A percentile compares a stretch with the other conserved stretches of the same genome.
Conservation (phyloP, 2,888 invertebrate species). For the Hartigia nigra region DNA sequence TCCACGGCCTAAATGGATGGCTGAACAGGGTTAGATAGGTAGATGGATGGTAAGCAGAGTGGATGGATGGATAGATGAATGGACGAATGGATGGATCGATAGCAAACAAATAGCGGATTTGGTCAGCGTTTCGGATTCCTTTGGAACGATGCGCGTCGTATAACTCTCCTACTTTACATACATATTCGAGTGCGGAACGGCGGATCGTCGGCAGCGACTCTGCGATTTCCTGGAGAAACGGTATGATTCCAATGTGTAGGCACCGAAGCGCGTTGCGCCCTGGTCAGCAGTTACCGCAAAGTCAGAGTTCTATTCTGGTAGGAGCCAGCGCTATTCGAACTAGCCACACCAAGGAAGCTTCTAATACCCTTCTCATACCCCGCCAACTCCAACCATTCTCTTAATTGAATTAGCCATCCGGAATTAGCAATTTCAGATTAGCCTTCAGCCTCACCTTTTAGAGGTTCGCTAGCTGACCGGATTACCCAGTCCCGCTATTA, state of each 20-base stretch:
- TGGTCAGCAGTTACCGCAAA: slow-evolving; percentile 60
- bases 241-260: slow-evolving; percentile 47
- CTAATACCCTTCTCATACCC: slow-evolving; percentile 35
- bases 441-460: slow-evolving; percentile 32
- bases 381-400: slow-evolving; percentile 45
- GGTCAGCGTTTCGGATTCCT: background rate
- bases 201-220: background rate
- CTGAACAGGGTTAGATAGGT: background rate
- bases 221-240: slow-evolving; percentile 29
- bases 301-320: slow-evolving; percentile 45
- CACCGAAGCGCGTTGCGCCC: slow-evolving; percentile 42
- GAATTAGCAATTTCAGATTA: slow-evolving; percentile 62
- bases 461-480: slow-evolving; percentile 12
- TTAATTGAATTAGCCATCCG: slow-evolving; percentile 63
- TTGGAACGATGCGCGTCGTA: background rate
- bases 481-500: slow-evolving; percentile 11
- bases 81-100: background rate
- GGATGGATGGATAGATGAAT: background rate
- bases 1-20: background rate
- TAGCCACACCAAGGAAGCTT: slow-evolving; percentile 38
- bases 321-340: slow-evolving; percentile 30
- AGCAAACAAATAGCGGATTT: background rate
- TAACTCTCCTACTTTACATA: background rate
- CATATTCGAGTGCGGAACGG: background rate
- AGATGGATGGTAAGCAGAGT: background rate